Base-by-base conservation (phyloP, 2,888 invertebrate species). In the Philhelius pedissequus region DNA sequence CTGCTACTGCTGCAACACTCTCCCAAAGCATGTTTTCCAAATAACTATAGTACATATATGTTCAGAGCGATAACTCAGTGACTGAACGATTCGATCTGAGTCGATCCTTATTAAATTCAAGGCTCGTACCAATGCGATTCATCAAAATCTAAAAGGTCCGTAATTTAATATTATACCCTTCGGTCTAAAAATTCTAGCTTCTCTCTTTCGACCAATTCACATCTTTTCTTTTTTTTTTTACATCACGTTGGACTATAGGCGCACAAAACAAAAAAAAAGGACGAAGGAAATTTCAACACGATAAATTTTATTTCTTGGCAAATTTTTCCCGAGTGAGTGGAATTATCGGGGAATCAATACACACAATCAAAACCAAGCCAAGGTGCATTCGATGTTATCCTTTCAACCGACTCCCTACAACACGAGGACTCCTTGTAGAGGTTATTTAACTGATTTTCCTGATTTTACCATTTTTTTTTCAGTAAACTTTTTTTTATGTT, bases 71-170 rank as follows among this genome's bases (percentile, higher is more conserved):
- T 32, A 32, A 20, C 30, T 48, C 48, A 20, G 20, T 48, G 48
- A 48, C 13, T 48, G 20, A 22, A 48, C 45, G 45, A 20, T 30
- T n/a, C 54, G 3, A 27, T 52, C n/a, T 20, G 5, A 54, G 32
- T 30, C 15, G 27, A 35, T 22, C 20, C 62, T 52, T 64, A 75
- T 84, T 79, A 71, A 71, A 86, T 86, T 86, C 80, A 66, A 76
- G 54, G 50, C 76, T 69, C 84, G 84, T 80, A 73, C 52, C 80
- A 71, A 76, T 86, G 80, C 76, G 71, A 86, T 86, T 86, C 84
- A 86, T 80, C 84, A 86, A 80, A 86, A 76, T 75, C 84, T 76
- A 86, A 84, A 84, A 79, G 74, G 70, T 84, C 40, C 70, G 79
- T 75, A 84, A 84, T 84, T 79, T 79, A 79, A 84, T 79, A 79